Evolutionary conservation across 1,140 invertebrate species (phyloP).

Genomic region (Condylostylus longicornis): DNA sequence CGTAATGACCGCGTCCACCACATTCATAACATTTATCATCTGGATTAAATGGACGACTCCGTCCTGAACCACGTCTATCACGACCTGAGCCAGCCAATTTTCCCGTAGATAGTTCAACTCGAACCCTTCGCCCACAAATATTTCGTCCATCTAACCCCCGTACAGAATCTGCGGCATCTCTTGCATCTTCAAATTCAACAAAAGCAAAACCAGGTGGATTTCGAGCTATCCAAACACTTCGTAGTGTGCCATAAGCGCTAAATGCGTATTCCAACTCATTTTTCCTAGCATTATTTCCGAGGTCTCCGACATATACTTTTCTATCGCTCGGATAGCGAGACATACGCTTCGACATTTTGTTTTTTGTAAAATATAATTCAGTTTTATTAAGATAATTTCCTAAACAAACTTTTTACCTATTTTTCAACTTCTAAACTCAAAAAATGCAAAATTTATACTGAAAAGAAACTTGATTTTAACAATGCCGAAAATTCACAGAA

Average conservation of each 20-base stretch:
- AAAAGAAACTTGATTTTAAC: too few species aligned
- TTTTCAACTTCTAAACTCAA: too few species aligned
- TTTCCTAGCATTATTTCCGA: conserved; percentile 74
- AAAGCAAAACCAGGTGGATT: conserved; percentile 91
- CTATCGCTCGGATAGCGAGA: conserved; percentile 71
- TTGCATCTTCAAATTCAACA: conserved; percentile 81
- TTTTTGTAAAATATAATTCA: too few species aligned
- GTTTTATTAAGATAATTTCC: too few species aligned
- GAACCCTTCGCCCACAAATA: conserved; percentile 74
- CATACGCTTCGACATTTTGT: conserved; percentile 40
- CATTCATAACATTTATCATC: conserved; percentile 79
- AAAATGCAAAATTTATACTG: too few species aligned
- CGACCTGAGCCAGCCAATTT: conserved; percentile 51
- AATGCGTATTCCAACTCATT: conserved; percentile 88
- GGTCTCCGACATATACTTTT: conserved; percentile 93
- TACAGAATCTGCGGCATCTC: conserved; percentile 87
- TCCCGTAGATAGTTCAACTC: conserved; percentile 84
- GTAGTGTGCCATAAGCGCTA: conserved; percentile 81
- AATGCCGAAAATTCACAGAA: too few species aligned
- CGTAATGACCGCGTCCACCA: conserved; percentile 80
- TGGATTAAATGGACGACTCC: conserved; percentile 50
- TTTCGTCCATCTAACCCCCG: conserved; percentile 53
- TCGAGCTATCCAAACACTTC: conserved; percentile 88
- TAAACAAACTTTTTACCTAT: too few species aligned
- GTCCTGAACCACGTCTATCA: conserved; percentile 23